Evolutionary conservation across 1,140 invertebrate species (phyloP).

Genomic region (Melanaphis sacchari): DNA sequence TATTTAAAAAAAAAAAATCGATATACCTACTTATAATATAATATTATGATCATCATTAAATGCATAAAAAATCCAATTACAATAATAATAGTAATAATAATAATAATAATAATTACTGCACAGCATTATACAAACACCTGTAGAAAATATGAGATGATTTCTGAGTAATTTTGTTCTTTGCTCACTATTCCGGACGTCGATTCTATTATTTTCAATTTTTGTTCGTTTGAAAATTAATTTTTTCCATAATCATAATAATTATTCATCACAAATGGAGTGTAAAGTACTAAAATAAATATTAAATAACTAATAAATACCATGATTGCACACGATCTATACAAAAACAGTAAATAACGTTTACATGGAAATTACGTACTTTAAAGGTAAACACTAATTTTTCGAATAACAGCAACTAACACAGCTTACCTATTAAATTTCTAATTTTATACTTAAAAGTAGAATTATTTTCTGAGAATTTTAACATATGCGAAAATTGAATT

Average conservation of each 20-base stretch:
- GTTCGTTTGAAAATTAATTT: background rate
- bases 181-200: background rate
- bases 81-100: no score
- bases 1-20: background rate
- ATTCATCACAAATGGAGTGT: background rate
- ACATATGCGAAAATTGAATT: background rate
- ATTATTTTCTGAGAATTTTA: background rate
- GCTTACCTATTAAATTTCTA: background rate
- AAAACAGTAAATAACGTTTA: background rate
- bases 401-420: background rate
- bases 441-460: background rate
- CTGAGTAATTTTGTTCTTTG: background rate
- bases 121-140: background rate
- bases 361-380: background rate
- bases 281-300: background rate
- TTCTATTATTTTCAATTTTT: background rate
- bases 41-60: background rate
- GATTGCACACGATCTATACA: no score
- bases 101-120: background rate
- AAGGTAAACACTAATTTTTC: background rate
- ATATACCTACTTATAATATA: background rate
- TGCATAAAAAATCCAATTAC: no score
- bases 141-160: background rate
- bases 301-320: no score
- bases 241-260: background rate